These are phyloP conservation scores for Dromococcyx pavoninus DNA, from an alignment of 2,797 vertebrate genomes.

Conservation along the genomic window DNA sequence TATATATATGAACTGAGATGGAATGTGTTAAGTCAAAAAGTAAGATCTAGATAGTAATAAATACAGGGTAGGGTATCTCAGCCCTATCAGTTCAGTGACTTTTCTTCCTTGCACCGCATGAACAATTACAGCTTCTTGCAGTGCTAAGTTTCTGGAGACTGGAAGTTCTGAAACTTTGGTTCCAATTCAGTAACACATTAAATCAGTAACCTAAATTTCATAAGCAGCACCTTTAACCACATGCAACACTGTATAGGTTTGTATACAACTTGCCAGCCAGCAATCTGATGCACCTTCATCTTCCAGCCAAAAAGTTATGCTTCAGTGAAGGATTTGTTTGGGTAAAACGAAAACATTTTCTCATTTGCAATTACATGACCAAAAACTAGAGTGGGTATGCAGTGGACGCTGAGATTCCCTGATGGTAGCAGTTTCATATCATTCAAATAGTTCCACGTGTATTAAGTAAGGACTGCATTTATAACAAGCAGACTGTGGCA, in stretches of 20 bases:
- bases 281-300: not conserved
- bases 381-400: not conserved
- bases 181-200: not conserved
- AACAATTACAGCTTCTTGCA: fast-evolving
- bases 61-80: not conserved
- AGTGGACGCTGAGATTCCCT: not conserved
- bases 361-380: not conserved
- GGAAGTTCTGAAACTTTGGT: not conserved
- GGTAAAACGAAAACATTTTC: not conserved
- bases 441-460: not conserved
- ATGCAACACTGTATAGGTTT: not conserved
- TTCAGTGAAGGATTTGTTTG: not conserved
- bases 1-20: not conserved
- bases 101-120: not conserved
- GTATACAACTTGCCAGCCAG: not conserved
- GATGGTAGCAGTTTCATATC: not conserved
- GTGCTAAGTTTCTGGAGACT: not conserved
- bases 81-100: not conserved
- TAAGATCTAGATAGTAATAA: not conserved
- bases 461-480: not conserved
- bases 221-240: not conserved
- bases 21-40: not conserved
- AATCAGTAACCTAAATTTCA: not conserved
- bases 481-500: not conserved
- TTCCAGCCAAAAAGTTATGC: not conserved